phyloP scores from a whole-genome alignment of 2,888 invertebrate species.

The Rotaria sp. region DNA sequence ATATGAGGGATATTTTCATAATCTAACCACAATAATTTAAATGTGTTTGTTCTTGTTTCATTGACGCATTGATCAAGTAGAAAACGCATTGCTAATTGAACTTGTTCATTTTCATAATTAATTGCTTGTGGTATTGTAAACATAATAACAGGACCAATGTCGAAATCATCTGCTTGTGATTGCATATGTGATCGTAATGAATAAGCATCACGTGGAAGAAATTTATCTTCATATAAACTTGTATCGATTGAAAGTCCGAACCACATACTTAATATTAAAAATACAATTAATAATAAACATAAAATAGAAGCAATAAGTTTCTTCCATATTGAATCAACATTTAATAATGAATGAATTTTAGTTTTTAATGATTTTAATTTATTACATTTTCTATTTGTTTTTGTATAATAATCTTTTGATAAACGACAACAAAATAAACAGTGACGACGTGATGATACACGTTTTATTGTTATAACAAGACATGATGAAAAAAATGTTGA shows the following conservation, averaged over 20 bases:
- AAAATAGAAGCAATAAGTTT: not conserved
- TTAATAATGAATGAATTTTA: not conserved
- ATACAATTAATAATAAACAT: not conserved
- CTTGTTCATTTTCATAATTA: not conserved
- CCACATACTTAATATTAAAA: not conserved
- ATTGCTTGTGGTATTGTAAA: not conserved
- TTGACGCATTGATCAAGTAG: not conserved
- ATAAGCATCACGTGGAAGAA: not conserved
- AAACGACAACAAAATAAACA: not conserved
- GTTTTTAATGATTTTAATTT: not conserved
- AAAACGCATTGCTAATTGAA: not conserved
- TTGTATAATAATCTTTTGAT: not conserved
- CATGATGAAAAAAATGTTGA: conserved; percentile 15
- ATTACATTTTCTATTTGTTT: not conserved
- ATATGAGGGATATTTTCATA: not conserved
- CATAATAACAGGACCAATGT: conserved; percentile 18
- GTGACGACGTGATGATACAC: not conserved
- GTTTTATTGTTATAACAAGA: conserved; percentile 4
- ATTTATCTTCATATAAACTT: not conserved
- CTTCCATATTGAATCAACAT: not conserved
- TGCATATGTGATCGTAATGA: conserved; percentile 3
- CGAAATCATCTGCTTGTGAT: not conserved
- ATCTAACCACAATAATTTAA: conserved; percentile 11
- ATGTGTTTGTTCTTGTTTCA: not conserved
- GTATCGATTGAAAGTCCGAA: not conserved